phyloP scores from a whole-genome alignment of 2,888 invertebrate species.

The Torymus texanus region DNA sequence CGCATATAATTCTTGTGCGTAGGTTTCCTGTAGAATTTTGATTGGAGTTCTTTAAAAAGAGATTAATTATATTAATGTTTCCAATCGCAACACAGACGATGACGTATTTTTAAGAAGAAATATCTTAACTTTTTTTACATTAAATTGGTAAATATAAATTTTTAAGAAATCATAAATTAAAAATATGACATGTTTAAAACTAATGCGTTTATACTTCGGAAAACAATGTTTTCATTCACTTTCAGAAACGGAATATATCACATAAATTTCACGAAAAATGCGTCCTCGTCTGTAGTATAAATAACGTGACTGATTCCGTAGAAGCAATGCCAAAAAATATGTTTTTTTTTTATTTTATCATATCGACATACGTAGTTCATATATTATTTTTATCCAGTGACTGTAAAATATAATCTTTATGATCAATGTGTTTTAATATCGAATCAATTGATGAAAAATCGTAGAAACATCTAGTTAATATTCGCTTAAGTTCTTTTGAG shows the following conservation, averaged over 20 bases:
- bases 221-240: no score
- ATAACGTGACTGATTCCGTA: conserved; percentile 55
- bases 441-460: conserved; percentile 43
- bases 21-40: not conserved
- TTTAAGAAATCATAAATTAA: no score
- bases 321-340: conserved; percentile 59
- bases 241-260: no score
- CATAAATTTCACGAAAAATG: not conserved
- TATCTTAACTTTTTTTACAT: not conserved
- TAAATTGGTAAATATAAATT: no score
- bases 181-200: no score
- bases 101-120: conserved; percentile 3
- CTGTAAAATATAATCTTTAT: conserved; percentile 45
- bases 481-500: conserved; percentile 21
- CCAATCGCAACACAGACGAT: not conserved
- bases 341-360: conserved; percentile 30
- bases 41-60: not conserved
- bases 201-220: no score
- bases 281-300: conserved; percentile 38
- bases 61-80: no score
- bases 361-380: conserved; percentile 23
- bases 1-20: no score
- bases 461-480: conserved; percentile 19
- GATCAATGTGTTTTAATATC: conserved; percentile 37
- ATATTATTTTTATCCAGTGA: conserved; percentile 43